Evolutionary conservation across 2,113 vertebrate genomes (phyloP).

Genomic region (Nyctereutes procyonoides): DNA sequence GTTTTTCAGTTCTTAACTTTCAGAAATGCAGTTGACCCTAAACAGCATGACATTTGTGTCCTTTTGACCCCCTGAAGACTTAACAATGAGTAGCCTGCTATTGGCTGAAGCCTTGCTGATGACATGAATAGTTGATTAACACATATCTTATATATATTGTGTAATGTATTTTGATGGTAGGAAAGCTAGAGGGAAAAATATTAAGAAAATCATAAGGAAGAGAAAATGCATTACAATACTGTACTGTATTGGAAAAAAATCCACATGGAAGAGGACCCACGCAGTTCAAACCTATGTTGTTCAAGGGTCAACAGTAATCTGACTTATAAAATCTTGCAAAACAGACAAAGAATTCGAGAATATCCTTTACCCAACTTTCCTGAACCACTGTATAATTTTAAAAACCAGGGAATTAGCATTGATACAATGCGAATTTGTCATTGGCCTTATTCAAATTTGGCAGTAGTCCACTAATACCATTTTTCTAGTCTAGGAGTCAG

Average conservation of each 20-base stretch:
- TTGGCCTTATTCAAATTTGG: not conserved
- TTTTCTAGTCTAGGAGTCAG: not conserved
- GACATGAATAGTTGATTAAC: not conserved
- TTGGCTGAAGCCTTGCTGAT: not conserved
- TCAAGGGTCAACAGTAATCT: not conserved
- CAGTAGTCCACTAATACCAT: not conserved
- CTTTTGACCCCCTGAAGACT: not conserved
- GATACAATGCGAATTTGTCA: not conserved
- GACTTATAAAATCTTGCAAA: not conserved
- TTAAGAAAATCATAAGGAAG: not conserved
- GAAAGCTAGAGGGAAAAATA: not conserved
- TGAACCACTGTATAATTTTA: not conserved
- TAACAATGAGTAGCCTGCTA: not conserved
- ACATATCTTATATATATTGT: not conserved
- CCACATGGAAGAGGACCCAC: not conserved
- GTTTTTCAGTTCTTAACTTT: slow-evolving; percentile 27
- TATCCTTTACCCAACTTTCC: not conserved
- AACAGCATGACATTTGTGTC: not conserved
- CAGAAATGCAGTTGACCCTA: not conserved
- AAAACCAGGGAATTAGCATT: not conserved
- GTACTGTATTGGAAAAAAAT: not conserved
- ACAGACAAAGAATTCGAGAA: not conserved
- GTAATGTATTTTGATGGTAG: not conserved
- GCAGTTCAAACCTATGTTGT: not conserved
- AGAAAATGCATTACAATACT: not conserved